Base-by-base conservation (phyloP, 1,140 invertebrate species). In the Drosophila watanabei region DNA sequence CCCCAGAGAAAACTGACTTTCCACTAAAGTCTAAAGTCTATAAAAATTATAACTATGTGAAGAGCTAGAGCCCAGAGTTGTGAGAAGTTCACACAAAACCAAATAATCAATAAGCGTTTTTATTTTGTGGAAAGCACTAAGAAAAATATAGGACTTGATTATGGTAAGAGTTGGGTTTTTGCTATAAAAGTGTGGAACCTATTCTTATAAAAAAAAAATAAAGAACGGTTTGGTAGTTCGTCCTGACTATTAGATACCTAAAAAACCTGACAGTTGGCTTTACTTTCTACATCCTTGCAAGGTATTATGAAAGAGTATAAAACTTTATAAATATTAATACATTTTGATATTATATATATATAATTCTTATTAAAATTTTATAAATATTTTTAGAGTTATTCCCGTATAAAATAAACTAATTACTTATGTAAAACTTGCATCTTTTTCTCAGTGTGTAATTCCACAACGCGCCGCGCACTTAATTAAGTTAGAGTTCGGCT, bases 401-500 rank as follows among this genome's bases (percentile, higher is more conserved):
- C 5, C 2, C 2, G 13, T 20, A 13, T 20, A 2, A 45, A 45
- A 2, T 0, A 39, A 16, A 11, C 13, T 16, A 28, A 5, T 28
- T 49, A 16, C 0, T 14, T 4, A 8, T n/a, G 13, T 30, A 8
- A 5, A 11, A 5, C n/a, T 13, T 1, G 0, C 8, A 20, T 16
- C 2, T 62, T 52, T 62, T 24, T 43, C 35, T 20, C 49, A 64
- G 24, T 68, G 56, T 18, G 11, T 39, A 28, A 62, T 57, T 75
- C 37, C 10, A 80, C 64, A 75, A 68, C 41, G 7, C 43, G 32
- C 30, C 46, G 52, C 46, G 52, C 61, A 63, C 79, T 69, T 86
- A 81, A 86, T 85, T 86, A 85, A 77, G 63, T 63, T 75, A 64
- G 41, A 61, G 59, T 59, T 58, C 37, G 48, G 41, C 32, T 83